phyloP scores from a whole-genome alignment of 2,888 invertebrate species.

The Linhomoeus sp. region DNA sequence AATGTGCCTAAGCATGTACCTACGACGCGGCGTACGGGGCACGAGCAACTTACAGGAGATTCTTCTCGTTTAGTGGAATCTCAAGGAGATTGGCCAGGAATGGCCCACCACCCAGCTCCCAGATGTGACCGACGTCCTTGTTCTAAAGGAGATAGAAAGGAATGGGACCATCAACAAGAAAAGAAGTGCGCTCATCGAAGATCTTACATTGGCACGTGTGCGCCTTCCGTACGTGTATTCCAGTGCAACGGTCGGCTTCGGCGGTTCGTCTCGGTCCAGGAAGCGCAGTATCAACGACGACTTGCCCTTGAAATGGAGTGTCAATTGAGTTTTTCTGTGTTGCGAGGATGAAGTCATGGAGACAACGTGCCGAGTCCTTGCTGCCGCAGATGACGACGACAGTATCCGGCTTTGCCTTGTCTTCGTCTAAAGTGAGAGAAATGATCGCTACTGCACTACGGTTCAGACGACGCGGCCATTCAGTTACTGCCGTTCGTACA shows the following conservation, averaged over 20 bases:
- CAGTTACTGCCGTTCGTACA: too few species aligned
- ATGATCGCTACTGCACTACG: too few species aligned
- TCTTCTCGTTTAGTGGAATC: slow-evolving; percentile 31
- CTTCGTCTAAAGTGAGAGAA: too few species aligned
- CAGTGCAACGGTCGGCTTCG: slow-evolving; percentile 54
- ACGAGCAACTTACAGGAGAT: slow-evolving; percentile 22
- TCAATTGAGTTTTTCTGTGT: too few species aligned
- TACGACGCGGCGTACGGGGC: too few species aligned
- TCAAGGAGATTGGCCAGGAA: slow-evolving; percentile 35
- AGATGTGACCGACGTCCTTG: slow-evolving; percentile 52
- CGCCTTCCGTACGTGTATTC: slow-evolving; percentile 60
- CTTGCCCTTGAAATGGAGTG: slow-evolving; percentile 41
- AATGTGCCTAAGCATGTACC: too few species aligned
- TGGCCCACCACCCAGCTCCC: slow-evolving; percentile 51
- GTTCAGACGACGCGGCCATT: too few species aligned
- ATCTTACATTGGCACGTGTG: slow-evolving; percentile 29
- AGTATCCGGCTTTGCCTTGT: too few species aligned
- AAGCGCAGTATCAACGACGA: slow-evolving; percentile 51
- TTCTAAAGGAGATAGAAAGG: slow-evolving; percentile 28
- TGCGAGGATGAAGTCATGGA: too few species aligned
- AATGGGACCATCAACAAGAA: too few species aligned
- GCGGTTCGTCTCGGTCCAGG: slow-evolving; percentile 46
- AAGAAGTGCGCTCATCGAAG: slow-evolving; percentile 3
- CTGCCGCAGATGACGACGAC: too few species aligned
- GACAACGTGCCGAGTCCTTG: too few species aligned